phyloP scores from a whole-genome alignment of 2,113 vertebrate genomes.

The Nettapus auritus region DNA sequence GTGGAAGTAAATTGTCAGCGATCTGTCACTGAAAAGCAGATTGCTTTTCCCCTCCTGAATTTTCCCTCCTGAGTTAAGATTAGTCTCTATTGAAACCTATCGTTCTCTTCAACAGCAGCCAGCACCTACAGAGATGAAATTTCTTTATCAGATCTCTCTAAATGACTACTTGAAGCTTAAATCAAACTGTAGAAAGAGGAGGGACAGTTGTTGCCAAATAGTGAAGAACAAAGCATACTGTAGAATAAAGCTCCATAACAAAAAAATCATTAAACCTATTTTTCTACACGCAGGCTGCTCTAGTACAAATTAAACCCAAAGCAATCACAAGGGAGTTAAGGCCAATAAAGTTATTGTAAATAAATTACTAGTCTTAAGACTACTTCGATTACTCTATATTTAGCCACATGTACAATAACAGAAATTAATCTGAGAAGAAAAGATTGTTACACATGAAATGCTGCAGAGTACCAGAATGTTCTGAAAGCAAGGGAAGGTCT shows the following conservation, averaged over 20 bases:
- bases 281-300: slow-evolving; percentile 31
- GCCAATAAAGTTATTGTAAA: slow-evolving; percentile 44
- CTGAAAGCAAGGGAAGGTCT: slow-evolving; percentile 18
- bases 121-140: slow-evolving; percentile 49
- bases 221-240: background rate
- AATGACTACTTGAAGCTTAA: slow-evolving; percentile 38
- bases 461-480: slow-evolving; percentile 12
- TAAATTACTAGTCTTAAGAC: slow-evolving; percentile 32
- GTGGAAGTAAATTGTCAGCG: slow-evolving; percentile 63
- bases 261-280: slow-evolving; percentile 66
- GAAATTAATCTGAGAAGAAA: slow-evolving; percentile 27
- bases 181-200: slow-evolving; percentile 17
- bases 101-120: slow-evolving; percentile 20
- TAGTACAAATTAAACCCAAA: slow-evolving; percentile 42
- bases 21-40: slow-evolving; percentile 38
- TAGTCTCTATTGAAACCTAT: slow-evolving; percentile 39
- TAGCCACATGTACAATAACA: background rate
- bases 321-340: slow-evolving; percentile 46
- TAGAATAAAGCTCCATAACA: slow-evolving; percentile 16
- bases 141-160: slow-evolving; percentile 63
- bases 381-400: slow-evolving; percentile 9
- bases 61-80: slow-evolving; percentile 43
- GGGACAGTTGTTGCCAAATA: background rate
- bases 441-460: slow-evolving; percentile 23
- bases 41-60: slow-evolving; percentile 47